Evolutionary conservation across 2,797 vertebrate genomes (phyloP), one percentile per base, ranked within the genome.

Genomic region (Steatocranus sp.): DNA sequence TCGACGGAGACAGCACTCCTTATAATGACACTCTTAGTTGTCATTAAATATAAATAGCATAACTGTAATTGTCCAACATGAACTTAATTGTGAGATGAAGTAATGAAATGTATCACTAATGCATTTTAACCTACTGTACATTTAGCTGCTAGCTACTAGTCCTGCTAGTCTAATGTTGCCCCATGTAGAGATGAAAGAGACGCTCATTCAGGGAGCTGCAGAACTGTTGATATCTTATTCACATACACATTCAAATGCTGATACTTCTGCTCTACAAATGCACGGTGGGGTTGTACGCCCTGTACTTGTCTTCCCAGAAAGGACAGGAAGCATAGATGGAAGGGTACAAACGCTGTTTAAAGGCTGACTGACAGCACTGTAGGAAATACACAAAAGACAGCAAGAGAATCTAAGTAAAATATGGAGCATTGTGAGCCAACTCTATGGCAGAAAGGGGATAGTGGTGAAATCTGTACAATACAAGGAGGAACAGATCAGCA

Each of bases 381-480:
- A 88, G 85, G 86, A 90, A 83, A 87, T 56, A 79, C 85, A 88
- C 78, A 86, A 78, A 88, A 87, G 30, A 54, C 41, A 34, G 63
- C 63, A 25, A 73, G 61, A 83, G 81, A 88, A 76, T 61, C 75
- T 34, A 74, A 76, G 85, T 83, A 82, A 80, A 83, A 89, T 80
- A 48, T 46, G 5, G 50, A 75, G 76, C 51, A 75, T 41, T 49
- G 78, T 78, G 79, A 80, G 70, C 83, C 30, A 73, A 32, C 68
- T 32, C 25, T 50, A 25, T 76, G 58, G 34, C 54, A 76, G 17
- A 56, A n/a, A 75, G 12, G 34, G 75, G 66, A 30, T 73, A 73
- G 48, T 6, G 48, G n/a, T 56, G 49, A 34, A 51, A 46, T 63
- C 10, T 75, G 66, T 53, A 61, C 77, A 80, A 14, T 53, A 74